Percentiles rank a stretch among this genome's conserved stretches.
Evolutionary conservation across 2,797 vertebrate genomes (phyloP).

Genomic region (Lacerta bilineata): DNA sequence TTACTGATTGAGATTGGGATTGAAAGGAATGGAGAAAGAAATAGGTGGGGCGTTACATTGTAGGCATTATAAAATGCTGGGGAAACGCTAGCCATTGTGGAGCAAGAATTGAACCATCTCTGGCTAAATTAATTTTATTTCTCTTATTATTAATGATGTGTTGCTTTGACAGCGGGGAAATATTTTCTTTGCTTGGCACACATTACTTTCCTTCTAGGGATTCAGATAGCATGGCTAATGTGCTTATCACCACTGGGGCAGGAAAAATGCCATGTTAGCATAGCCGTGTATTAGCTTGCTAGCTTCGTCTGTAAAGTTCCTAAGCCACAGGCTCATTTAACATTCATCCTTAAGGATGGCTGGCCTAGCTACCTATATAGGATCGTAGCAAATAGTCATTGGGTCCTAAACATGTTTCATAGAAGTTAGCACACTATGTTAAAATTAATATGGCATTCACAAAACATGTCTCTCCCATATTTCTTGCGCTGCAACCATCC

Average conservation of each 20-base stretch:
- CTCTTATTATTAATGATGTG: neutral
- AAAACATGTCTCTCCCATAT: too few relatives aligned
- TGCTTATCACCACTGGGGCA: neutral
- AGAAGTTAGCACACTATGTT: neutral
- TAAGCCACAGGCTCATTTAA: neutral
- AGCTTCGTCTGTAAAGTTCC: neutral
- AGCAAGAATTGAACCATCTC: neutral
- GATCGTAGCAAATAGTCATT: neutral
- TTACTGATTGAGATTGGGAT: neutral
- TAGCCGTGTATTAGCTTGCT: conserved; percentile 3
- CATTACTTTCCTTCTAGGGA: conserved; percentile 7
- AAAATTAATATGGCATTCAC: neutral
- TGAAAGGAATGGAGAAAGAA: neutral
- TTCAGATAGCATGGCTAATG: conserved; percentile 9
- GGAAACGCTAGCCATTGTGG: neutral
- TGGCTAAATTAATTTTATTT: conserved; percentile 13
- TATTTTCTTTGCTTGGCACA: conserved; percentile 15
- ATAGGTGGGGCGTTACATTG: neutral
- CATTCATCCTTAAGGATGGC: neutral
- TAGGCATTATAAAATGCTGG: neutral
- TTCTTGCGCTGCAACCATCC: too few relatives aligned
- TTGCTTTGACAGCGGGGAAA: neutral
- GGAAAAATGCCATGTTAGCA: conserved; percentile 23
- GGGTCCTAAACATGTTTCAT: neutral
- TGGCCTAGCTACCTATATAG: neutral